Percentiles rank a stretch among this genome's conserved stretches.
Conservation (phyloP, 2,113 vertebrate species). For the Psilopogon haemacephalus region DNA sequence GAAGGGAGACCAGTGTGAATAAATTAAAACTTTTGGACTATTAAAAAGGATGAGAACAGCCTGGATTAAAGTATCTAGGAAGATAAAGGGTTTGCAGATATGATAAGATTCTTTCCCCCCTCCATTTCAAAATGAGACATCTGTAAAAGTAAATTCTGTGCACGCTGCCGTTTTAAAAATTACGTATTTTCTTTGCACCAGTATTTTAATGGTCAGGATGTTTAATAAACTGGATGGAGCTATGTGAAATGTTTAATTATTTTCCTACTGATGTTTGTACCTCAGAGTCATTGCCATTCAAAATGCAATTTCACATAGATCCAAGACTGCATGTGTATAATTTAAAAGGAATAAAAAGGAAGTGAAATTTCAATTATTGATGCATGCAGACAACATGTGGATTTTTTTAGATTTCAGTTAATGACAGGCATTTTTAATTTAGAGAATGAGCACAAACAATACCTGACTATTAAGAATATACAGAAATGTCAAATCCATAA, state of each 20-base stretch:
- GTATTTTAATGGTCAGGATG: not conserved
- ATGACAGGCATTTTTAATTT: not conserved
- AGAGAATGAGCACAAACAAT: conserved; percentile 1
- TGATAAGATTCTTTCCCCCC: rapidly evolving
- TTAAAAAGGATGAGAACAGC: not conserved
- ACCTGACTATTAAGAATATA: not conserved
- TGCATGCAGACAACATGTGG: not conserved
- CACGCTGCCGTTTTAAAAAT: not conserved
- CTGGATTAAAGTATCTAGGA: not conserved
- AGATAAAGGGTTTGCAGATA: not conserved
- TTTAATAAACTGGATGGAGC: not conserved
- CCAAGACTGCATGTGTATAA: not conserved
- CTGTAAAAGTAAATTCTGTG: not conserved
- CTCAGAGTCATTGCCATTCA: not conserved
- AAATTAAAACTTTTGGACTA: not conserved
- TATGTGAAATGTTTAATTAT: not conserved
- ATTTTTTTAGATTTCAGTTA: not conserved
- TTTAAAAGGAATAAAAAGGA: not conserved
- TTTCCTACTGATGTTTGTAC: not conserved
- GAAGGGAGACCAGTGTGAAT: not conserved
- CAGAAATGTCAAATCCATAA: not conserved
- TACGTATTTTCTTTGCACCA: not conserved
- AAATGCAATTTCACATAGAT: not conserved
- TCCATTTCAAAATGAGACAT: not conserved
- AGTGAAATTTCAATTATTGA: not conserved